Percentiles rank a stretch among this genome's conserved stretches.
Evolutionary conservation across 1,140 invertebrate species (phyloP).

Genomic region (Ruditapes philippinarum): DNA sequence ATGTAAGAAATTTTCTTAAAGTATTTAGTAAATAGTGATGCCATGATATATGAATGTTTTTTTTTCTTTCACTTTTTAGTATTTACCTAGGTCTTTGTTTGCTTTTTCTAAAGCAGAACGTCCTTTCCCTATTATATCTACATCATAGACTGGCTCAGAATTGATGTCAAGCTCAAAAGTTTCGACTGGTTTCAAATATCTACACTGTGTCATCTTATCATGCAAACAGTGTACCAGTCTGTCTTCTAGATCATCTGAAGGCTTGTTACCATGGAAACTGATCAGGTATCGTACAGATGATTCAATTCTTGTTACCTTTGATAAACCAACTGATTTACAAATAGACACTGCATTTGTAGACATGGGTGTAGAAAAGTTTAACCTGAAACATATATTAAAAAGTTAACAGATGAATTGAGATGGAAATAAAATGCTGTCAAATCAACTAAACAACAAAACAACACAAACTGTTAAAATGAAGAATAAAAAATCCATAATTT

Average conservation of each 20-base stretch:
- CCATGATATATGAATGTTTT: too few relatives aligned
- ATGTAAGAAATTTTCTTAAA: too few relatives aligned
- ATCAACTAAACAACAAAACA: too few relatives aligned
- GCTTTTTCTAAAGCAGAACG: conserved; percentile 93
- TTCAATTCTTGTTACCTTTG: conserved; percentile 93
- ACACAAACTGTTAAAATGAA: too few relatives aligned
- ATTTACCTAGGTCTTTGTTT: conserved; percentile 92
- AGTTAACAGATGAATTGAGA: too few relatives aligned
- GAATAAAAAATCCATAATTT: too few relatives aligned
- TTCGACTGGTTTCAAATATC: conserved; percentile 90
- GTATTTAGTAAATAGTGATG: too few relatives aligned
- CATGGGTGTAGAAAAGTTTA: conserved; percentile 97
- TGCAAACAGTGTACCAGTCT: conserved; percentile 89
- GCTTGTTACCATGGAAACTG: conserved; percentile 80
- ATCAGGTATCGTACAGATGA: conserved; percentile 93
- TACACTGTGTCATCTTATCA: conserved; percentile 95
- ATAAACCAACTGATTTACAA: conserved; percentile 93
- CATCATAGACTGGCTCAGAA: conserved; percentile 92
- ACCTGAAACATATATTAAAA: conserved; percentile 90
- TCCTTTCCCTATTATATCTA: conserved; percentile 93
- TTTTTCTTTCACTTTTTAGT: too few relatives aligned
- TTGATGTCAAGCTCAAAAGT: conserved; percentile 90
- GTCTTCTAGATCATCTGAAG: conserved; percentile 69
- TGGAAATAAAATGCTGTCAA: too few relatives aligned
- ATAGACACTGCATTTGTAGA: conserved; percentile 98